Evolutionary conservation across 2,888 invertebrate genomes (phyloP).

Genomic region (Asteroscopus sphinx): DNA sequence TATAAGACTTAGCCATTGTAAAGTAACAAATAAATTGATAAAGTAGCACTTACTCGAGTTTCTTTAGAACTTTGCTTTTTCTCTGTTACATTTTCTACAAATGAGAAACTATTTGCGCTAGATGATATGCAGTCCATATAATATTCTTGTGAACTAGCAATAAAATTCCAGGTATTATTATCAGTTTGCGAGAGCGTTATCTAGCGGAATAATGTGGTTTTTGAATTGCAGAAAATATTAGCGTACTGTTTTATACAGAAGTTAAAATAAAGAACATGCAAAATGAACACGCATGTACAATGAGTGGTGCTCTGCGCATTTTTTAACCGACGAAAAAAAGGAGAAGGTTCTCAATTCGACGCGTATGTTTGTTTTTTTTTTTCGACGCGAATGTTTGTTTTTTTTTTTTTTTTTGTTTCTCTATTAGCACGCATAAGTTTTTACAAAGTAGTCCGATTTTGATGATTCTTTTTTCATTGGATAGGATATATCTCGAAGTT

Average conservation of each 20-base stretch:
- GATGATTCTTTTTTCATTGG: no score
- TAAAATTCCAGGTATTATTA: slow-evolving; percentile 43
- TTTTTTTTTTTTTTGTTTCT: no score
- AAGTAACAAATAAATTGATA: neutral
- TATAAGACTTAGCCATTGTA: no score
- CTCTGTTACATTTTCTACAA: slow-evolving; percentile 23
- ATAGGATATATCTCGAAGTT: no score
- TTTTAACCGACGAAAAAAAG: no score
- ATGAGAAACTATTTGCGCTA: slow-evolving; percentile 15
- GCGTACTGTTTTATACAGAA: neutral
- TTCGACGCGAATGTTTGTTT: no score
- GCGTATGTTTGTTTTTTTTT: no score
- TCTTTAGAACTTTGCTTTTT: slow-evolving; percentile 27
- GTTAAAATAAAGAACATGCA: slow-evolving; percentile 1
- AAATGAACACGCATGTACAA: no score
- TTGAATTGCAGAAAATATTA: slow-evolving; percentile 10
- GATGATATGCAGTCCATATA: slow-evolving; percentile 41
- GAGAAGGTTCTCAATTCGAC: no score
- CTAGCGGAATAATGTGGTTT: slow-evolving; percentile 11
- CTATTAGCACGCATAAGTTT: no score
- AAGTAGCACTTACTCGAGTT: slow-evolving; percentile 6
- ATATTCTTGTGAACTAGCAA: slow-evolving; percentile 19
- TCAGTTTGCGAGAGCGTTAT: slow-evolving; percentile 30
- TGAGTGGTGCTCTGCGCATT: no score
- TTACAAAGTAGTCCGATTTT: no score